Conservation (phyloP, 2,888 invertebrate genomes). For the Drosophila sordidula region DNA sequence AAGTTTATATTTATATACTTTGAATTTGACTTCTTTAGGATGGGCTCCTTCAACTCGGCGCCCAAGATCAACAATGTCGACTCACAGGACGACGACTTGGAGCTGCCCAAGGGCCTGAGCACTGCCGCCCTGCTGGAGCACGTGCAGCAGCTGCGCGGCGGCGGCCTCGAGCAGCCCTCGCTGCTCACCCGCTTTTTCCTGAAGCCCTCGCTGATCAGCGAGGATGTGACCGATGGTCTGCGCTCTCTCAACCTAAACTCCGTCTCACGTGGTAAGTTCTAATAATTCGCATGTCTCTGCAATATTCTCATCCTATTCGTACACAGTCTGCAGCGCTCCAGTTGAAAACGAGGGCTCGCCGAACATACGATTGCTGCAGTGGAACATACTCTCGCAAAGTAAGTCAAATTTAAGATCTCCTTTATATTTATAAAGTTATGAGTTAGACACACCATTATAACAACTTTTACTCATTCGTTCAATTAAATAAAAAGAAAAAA, state of each 20-base stretch:
- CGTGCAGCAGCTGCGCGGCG: conserved; percentile 85
- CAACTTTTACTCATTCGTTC: no score
- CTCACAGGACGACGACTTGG: conserved; percentile 87
- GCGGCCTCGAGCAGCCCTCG: conserved; percentile 84
- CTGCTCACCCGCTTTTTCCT: conserved; percentile 84
- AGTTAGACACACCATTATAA: no score
- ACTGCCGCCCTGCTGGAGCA: conserved; percentile 86
- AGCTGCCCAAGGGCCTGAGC: conserved; percentile 85
- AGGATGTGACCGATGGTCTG: conserved; percentile 83
- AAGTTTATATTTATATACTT: not conserved
- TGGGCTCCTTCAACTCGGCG: conserved; percentile 90
- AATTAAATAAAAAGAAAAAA: no score
- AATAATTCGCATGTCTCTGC: not conserved
- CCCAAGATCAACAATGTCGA: conserved; percentile 89
- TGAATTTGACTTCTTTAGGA: conserved; percentile 85
- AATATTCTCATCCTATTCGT: not conserved
- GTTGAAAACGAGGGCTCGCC: conserved; percentile 82
- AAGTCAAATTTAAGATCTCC: conserved; percentile 62
- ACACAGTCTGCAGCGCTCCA: conserved; percentile 86
- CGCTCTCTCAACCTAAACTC: conserved; percentile 85
- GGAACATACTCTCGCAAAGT: conserved; percentile 91
- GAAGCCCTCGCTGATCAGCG: conserved; percentile 71
- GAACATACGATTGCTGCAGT: conserved; percentile 88
- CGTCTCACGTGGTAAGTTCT: conserved; percentile 84
- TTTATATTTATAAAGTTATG: no score